Conservation (phyloP, 2,113 vertebrate genomes). For the Jacana jacana region DNA sequence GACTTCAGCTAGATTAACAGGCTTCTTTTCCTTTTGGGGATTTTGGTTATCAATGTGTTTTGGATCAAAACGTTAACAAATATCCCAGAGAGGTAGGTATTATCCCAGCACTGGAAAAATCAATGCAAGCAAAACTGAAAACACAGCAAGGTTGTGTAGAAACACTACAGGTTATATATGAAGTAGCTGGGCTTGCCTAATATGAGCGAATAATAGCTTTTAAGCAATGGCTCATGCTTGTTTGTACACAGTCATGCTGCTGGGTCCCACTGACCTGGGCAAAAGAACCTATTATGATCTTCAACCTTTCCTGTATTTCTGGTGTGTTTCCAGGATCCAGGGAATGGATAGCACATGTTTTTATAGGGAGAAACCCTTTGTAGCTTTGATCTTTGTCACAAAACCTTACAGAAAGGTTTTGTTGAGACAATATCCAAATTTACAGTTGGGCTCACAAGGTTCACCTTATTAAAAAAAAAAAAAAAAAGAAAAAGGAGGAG, state of each 20-base stretch:
- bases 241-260: not conserved
- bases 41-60: not conserved
- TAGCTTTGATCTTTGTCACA: not conserved
- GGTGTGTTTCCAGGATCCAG: not conserved
- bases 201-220: not conserved
- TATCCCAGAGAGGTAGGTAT: not conserved
- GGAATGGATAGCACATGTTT: not conserved
- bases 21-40: not conserved
- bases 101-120: not conserved
- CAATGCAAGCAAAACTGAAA: not conserved
- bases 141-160: not conserved
- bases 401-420: not conserved
- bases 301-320: not conserved
- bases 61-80: not conserved
- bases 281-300: not conserved
- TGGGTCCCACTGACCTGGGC: not conserved
- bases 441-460: not conserved
- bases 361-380: not conserved
- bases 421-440: not conserved
- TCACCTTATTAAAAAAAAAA: not conserved
- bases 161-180: not conserved
- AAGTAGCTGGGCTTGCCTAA: not conserved
- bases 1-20: not conserved
- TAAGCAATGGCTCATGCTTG: not conserved
- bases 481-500: not conserved